Evolutionary conservation across 1,140 invertebrate species (phyloP), one percentile per base, ranked within the genome.

Genomic region (Steinernema khuongi): DNA sequence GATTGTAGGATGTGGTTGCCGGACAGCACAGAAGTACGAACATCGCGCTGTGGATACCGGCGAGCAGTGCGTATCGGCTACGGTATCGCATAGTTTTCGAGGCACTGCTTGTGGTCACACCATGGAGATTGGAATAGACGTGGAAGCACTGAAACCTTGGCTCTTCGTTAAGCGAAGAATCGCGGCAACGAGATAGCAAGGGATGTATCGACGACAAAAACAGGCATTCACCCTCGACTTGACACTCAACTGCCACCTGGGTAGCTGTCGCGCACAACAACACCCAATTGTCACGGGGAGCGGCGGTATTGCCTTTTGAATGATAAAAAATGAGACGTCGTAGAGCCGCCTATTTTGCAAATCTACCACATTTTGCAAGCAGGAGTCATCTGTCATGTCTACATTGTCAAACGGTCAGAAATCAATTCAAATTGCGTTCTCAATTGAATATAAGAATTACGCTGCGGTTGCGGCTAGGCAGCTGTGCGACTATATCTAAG

Each of bases 241-340:
- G 50, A 60, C 50, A 60, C 50, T 60, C 50, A 26, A 60, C 50
- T 60, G 19, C 50, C 50, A 60, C 50, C 50, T 60, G 50, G 26
- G 50, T 17, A 60, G 50, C 50, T 7, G 14, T 60, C 50, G 4
- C 11, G 19, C 50, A 26, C 22, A 26, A 60, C 50, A 60, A 60
- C 50, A 60, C 11, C 50, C 50, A 60, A 60, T 60, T 60, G 50
- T 14, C 50, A 17, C 36, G 7, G 7, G 7, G 36, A 7, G 36
- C 36, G 36, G 36, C 7, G 36, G 22, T n/a, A 60, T 26, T n/a
- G 50, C 50, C 22, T 60, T 60, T 60, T 60, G 50, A 60, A 22
- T n/a, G 50, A 60, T 60, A 22, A 60, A 26, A 60, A 60, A 60
- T 60, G 50, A 22, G 22, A 60, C 50, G 50, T n/a, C n/a, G 22